These are phyloP conservation scores for Onychomys torridus DNA, from an alignment of 2,797 vertebrate species.

Conservation along the genomic window DNA sequence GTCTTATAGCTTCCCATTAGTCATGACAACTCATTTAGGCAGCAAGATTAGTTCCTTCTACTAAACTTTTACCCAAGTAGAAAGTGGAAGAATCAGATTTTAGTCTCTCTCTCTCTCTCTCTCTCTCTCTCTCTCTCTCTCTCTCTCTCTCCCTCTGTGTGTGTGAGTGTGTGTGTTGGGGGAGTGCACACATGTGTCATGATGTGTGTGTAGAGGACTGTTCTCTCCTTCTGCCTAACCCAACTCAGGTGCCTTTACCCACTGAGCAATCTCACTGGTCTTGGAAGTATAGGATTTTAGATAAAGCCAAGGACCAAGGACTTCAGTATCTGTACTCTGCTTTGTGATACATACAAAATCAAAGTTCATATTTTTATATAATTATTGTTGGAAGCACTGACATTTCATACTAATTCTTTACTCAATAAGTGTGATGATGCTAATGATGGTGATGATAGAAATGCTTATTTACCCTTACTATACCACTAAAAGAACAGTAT, in stretches of 20 bases:
- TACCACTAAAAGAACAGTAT: background rate
- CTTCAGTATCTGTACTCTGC: background rate
- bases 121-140: background rate
- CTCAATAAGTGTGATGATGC: background rate
- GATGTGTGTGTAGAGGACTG: background rate
- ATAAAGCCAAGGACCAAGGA: background rate
- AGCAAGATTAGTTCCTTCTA: background rate
- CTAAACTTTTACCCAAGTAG: conserved; percentile 8
- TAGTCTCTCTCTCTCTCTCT: background rate
- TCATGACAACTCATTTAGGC: conserved; percentile 3
- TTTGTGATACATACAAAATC: background rate
- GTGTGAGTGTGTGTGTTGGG: background rate
- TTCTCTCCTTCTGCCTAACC: background rate
- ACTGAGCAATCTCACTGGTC: background rate
- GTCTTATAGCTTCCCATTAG: background rate
- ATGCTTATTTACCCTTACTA: background rate
- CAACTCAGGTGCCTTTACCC: background rate
- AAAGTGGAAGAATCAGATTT: conserved; percentile 1
- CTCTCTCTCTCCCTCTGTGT: background rate
- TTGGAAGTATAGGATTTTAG: background rate
- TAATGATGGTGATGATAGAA: background rate
- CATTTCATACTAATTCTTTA: conserved; percentile 1
- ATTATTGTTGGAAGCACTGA: background rate
- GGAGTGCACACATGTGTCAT: background rate
- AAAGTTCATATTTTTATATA: conserved; percentile 43